Percentiles rank a stretch among this genome's conserved stretches.
These are phyloP conservation scores for Eubasilissa regina DNA, from an alignment of 1,140 invertebrate genomes.

Conservation along the genomic window DNA sequence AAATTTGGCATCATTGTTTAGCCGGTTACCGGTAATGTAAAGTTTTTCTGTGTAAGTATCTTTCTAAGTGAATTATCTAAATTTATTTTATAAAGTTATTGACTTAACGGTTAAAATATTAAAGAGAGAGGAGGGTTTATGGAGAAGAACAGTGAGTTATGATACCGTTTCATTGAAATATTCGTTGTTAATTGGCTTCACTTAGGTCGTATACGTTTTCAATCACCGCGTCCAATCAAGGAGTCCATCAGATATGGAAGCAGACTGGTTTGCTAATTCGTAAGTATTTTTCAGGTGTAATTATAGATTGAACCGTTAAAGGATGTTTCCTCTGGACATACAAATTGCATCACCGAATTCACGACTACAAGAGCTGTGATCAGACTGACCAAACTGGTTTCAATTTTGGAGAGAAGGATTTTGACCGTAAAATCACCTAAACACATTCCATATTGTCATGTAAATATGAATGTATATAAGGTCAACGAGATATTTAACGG, in stretches of 20 bases:
- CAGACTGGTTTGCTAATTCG: slow-evolving; percentile 15
- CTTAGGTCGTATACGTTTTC: background rate
- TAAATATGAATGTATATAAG: background rate
- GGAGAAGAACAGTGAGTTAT: background rate
- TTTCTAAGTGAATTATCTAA: no score
- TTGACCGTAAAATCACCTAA: slow-evolving; percentile 39
- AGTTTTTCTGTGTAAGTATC: no score
- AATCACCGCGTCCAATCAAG: background rate
- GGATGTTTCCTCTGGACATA: slow-evolving; percentile 1
- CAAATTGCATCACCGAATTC: slow-evolving; percentile 19
- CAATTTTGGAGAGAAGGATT: slow-evolving; percentile 43
- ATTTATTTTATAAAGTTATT: no score
- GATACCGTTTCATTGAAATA: background rate
- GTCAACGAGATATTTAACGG: slow-evolving; percentile 17
- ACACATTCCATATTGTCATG: slow-evolving; percentile 6
- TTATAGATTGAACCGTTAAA: slow-evolving; percentile 18
- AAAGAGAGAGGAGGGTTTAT: no score
- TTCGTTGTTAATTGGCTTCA: slow-evolving; percentile 24
- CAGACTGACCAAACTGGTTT: slow-evolving; percentile 50
- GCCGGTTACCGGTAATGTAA: no score
- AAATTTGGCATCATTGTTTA: no score
- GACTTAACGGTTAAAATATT: no score
- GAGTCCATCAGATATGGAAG: background rate
- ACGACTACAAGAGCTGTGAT: slow-evolving; percentile 31
- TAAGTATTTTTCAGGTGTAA: slow-evolving; percentile 13